Evolutionary conservation across 2,113 vertebrate genomes (phyloP).

Genomic region (Saguinus midas): DNA sequence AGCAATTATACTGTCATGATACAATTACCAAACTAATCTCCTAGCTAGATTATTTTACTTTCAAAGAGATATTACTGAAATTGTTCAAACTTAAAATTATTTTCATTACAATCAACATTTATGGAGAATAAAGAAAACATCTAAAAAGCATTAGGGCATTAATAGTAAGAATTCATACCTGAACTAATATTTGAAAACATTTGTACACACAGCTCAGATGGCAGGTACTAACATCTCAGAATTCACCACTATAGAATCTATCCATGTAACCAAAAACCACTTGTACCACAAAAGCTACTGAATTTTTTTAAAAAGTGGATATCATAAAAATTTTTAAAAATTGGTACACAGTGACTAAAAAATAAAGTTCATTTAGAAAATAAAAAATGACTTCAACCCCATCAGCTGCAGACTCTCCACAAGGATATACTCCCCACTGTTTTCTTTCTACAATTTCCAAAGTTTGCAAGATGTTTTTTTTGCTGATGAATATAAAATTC

Average conservation of each 20-base stretch:
- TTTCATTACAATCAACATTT: background rate
- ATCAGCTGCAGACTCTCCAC: background rate
- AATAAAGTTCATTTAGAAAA: background rate
- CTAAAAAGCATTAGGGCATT: background rate
- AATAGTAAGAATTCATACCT: background rate
- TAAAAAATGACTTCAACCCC: background rate
- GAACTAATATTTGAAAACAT: background rate
- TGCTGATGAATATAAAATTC: conserved; percentile 59
- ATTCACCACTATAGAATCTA: too few relatives aligned
- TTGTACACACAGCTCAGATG: background rate
- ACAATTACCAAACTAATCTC: conserved; percentile 41
- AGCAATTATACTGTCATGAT: conserved; percentile 47
- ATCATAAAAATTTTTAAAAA: too few relatives aligned
- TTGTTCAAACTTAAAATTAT: background rate
- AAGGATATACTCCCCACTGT: background rate
- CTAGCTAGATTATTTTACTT: conserved; percentile 48
- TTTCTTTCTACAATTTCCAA: conserved; percentile 56
- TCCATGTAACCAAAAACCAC: too few relatives aligned
- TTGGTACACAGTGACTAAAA: background rate
- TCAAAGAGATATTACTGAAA: background rate
- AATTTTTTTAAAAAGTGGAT: too few relatives aligned
- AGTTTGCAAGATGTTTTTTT: background rate
- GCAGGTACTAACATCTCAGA: too few relatives aligned
- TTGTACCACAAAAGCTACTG: too few relatives aligned
- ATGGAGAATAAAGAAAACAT: background rate